A percentile compares a stretch with the other conserved stretches of the same genome.
Evolutionary conservation across 1,140 invertebrate genomes (phyloP).

Genomic region (Dinothrombium tinctorium): DNA sequence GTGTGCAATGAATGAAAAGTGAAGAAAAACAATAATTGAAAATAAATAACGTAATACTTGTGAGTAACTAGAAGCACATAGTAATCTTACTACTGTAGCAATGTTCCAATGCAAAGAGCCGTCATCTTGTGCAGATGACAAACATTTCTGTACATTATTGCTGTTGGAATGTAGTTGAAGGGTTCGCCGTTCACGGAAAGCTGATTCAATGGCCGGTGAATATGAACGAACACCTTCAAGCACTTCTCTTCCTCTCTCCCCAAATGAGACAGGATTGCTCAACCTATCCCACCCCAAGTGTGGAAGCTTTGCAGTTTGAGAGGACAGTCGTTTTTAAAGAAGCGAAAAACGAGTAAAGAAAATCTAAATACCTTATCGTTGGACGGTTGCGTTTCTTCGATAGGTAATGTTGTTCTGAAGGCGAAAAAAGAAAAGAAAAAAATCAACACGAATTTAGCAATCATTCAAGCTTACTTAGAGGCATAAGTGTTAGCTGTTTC

Average conservation of each 20-base stretch:
- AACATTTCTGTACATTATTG: neutral
- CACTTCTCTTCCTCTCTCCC: constrained; percentile 6
- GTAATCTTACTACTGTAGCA: constrained; percentile 10
- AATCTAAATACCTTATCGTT: too few species aligned
- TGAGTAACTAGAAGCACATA: too few species aligned
- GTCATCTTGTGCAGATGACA: neutral
- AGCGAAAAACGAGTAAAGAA: too few species aligned
- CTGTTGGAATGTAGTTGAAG: neutral
- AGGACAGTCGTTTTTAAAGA: neutral
- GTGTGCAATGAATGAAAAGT: too few species aligned
- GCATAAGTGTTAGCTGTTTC: too few species aligned
- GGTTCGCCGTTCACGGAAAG: neutral
- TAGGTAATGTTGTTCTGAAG: neutral
- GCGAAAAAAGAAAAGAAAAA: neutral
- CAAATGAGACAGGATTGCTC: constrained; percentile 6
- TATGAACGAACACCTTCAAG: neutral
- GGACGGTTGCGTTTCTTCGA: neutral
- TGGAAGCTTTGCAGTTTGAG: neutral
- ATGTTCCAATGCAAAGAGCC: constrained; percentile 7
- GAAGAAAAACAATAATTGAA: too few species aligned
- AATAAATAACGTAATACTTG: too few species aligned
- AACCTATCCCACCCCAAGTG: constrained; percentile 7
- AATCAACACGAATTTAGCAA: neutral
- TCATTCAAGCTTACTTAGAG: constrained; percentile 9
- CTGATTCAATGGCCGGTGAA: neutral